Percentiles rank a stretch among this genome's conserved stretches.
Evolutionary conservation across 2,113 vertebrate genomes (phyloP).

Genomic region (Synchiropus splendidus): DNA sequence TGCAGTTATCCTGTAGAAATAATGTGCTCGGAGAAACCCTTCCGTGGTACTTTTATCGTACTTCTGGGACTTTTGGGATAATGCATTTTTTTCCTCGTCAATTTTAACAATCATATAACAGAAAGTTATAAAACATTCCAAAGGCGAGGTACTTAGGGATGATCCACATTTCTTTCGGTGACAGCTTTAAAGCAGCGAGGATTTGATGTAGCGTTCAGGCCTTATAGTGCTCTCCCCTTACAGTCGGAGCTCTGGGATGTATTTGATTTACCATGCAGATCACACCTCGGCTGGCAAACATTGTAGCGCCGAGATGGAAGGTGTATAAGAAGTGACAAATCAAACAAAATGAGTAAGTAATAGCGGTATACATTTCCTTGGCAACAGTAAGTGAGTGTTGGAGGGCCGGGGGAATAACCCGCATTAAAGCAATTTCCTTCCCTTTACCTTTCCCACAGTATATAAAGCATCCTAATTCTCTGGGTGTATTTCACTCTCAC

Average conservation of each 20-base stretch:
- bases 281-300: background rate
- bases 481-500: too few species aligned
- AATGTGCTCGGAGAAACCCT: background rate
- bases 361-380: background rate
- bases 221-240: conserved; percentile 5
- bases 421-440: background rate
- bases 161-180: conserved; percentile 1
- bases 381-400: background rate
- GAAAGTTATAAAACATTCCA: too few species aligned
- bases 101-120: too few species aligned
- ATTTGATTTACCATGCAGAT: conserved; percentile 9
- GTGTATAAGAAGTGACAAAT: background rate
- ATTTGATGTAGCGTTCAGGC: conserved; percentile 7
- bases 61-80: too few species aligned
- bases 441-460: background rate
- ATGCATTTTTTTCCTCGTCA: too few species aligned
- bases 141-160: background rate
- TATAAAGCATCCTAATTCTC: too few species aligned
- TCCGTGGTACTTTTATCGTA: background rate
- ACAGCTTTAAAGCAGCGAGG: conserved; percentile 2
- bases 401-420: too few species aligned
- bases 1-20: too few species aligned
- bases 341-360: background rate
- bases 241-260: conserved; percentile 3
- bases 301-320: background rate